These are phyloP conservation scores for Callitettix versicolor DNA, from an alignment of 1,140 invertebrate species.

Conservation along the genomic window DNA sequence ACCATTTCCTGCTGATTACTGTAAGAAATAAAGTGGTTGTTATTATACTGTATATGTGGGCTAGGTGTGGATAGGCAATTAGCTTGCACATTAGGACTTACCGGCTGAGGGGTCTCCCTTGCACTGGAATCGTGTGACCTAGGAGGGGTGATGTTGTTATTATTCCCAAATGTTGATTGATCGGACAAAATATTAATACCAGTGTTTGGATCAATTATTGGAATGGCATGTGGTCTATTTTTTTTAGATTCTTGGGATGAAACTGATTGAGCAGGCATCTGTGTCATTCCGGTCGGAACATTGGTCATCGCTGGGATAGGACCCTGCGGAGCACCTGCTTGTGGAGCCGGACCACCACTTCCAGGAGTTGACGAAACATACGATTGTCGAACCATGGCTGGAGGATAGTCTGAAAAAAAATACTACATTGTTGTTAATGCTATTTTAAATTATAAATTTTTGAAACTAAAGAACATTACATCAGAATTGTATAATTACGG, in stretches of 20 bases:
- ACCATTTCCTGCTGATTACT: no score
- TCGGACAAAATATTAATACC: constrained; percentile 10
- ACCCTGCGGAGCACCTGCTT: neutral
- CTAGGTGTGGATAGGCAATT: no score
- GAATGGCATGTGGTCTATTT: constrained; percentile 7
- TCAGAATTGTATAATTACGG: neutral
- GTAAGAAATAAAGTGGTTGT: no score
- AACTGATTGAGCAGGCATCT: neutral
- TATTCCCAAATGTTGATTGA: neutral
- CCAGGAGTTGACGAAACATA: neutral
- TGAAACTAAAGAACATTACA: neutral
- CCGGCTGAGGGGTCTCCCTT: constrained; percentile 17
- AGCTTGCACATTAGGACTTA: no score
- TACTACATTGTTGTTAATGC: neutral
- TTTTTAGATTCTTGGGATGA: neutral
- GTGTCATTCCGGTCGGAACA: neutral
- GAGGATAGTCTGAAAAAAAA: constrained; percentile 2
- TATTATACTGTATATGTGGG: no score
- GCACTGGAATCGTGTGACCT: constrained; percentile 20
- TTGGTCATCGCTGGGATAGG: neutral
- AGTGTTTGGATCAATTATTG: constrained; percentile 18
- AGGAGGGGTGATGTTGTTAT: constrained; percentile 13
- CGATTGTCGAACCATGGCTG: neutral
- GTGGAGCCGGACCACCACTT: neutral
- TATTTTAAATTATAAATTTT: neutral